Conservation (phyloP, 1,140 invertebrate genomes). For the Cyrtorhinus lividipennis region DNA sequence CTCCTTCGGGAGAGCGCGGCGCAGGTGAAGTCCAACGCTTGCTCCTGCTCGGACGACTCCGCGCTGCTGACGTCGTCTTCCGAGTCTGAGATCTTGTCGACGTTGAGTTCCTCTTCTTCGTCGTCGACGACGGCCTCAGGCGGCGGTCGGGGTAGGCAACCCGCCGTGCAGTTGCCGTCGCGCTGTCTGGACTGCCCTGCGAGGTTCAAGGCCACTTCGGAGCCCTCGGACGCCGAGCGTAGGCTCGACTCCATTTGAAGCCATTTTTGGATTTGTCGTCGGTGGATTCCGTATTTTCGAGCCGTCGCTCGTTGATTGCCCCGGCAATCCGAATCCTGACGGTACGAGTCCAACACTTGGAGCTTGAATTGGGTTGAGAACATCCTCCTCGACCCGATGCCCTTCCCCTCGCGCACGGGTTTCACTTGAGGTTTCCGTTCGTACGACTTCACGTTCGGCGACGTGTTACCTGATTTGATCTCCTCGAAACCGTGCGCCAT, state of each 20-base stretch:
- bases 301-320: slow-evolving; percentile 73
- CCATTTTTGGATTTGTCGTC: slow-evolving; percentile 79
- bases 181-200: slow-evolving; percentile 33
- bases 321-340: slow-evolving; percentile 64
- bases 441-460: slow-evolving; percentile 30
- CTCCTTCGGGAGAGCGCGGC: slow-evolving; percentile 30
- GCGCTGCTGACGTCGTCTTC: slow-evolving; percentile 22
- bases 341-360: slow-evolving; percentile 69
- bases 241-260: slow-evolving; percentile 62
- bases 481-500: slow-evolving; percentile 43
- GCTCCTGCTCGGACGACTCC: slow-evolving; percentile 21
- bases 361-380: slow-evolving; percentile 68
- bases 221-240: slow-evolving; percentile 28
- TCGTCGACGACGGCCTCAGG: slow-evolving; percentile 1
- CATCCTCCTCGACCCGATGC: slow-evolving; percentile 59
- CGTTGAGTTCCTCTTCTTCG: slow-evolving; percentile 17
- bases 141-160: slow-evolving; percentile 22
- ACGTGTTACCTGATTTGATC: slow-evolving; percentile 33
- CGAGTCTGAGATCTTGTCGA: slow-evolving; percentile 23
- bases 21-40: slow-evolving; percentile 27
- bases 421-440: slow-evolving; percentile 33
- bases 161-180: slow-evolving; percentile 29
- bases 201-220: slow-evolving; percentile 35
- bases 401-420: slow-evolving; percentile 33
- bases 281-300: slow-evolving; percentile 70